Evolutionary conservation across 1,140 invertebrate species (phyloP), one percentile per base, ranked within the genome.

Genomic region (Bombus affinis): DNA sequence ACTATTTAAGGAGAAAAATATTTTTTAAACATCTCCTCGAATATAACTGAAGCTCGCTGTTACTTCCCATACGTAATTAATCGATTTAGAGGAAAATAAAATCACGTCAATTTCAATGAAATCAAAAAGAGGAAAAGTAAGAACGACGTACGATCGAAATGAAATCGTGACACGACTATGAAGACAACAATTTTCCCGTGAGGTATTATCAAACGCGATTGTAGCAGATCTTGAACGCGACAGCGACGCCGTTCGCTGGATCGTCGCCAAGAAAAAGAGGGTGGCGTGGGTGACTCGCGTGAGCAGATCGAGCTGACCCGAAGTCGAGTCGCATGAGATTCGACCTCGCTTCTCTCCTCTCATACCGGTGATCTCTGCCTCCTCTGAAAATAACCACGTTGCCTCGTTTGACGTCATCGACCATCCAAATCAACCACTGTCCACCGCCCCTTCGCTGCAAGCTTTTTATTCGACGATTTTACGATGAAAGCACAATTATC

Each of bases 201-300:
- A 42, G 39, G 80, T 53, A 59, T 85, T 62, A 88, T 65, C 87
- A 47, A 65, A 47, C 32, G 66, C 65, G 70, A 86, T 72, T 88
- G 59, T n/a, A 73, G 70, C 59, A 65, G 81, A 79, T 83, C 79
- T 84, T 78, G 73, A 75, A 22, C 47, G 39, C 71, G 62, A 44
- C 59, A 62, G 42, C 78, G 74, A 77, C 76, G 79, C 70, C 73
- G 87, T 91, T 91, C 89, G 82, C 92, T 93, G 93, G 92, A 87
- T 47, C 18, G 42, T 37, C 28, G 92, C 93, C 93, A 94, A 88
- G 80, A 90, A 92, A 92, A 92, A 90, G 81, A 92, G 91, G 90
- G 92, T 92, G 89, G 94, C 93, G 93, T 94, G 93, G 93, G 93
- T 94, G 93, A 94, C 90, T 89, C 88, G 89, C 91, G 88, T 83